A percentile compares a stretch with the other conserved stretches of the same genome.
phyloP scores from a whole-genome alignment of 2,113 vertebrate species.

The Bettongia penicillata region DNA sequence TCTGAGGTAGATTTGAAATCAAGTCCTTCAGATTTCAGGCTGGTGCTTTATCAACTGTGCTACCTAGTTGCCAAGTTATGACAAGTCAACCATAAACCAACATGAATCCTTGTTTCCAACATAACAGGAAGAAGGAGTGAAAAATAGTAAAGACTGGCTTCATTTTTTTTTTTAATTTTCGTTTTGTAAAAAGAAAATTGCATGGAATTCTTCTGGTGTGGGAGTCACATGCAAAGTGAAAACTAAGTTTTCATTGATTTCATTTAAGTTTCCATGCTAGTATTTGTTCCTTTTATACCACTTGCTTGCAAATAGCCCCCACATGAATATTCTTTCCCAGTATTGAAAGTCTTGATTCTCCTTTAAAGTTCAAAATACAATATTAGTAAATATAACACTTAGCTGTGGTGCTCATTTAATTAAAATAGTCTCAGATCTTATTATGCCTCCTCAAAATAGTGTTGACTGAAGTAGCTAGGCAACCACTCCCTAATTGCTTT shows the following conservation, averaged over 20 bases:
- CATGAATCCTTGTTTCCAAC: background rate
- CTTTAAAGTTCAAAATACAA: conserved; percentile 40
- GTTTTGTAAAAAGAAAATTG: background rate
- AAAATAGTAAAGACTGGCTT: background rate
- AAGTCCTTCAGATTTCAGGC: background rate
- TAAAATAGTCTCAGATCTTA: conserved; percentile 55
- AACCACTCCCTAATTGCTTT: conserved; percentile 69
- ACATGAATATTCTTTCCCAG: conserved; percentile 20
- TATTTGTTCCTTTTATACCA: background rate
- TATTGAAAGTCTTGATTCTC: conserved; percentile 44
- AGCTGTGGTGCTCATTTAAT: conserved; percentile 74
- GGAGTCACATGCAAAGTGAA: conserved; percentile 31
- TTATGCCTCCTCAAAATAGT: conserved; percentile 68
- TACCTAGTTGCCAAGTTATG: background rate
- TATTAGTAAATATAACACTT: conserved; percentile 59
- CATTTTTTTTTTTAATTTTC: background rate
- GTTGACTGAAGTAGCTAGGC: conserved; percentile 62
- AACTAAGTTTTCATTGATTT: background rate
- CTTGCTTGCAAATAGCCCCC: conserved; percentile 8
- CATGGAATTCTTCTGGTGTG: background rate
- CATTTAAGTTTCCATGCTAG: background rate
- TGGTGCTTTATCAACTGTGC: background rate
- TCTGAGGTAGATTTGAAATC: background rate
- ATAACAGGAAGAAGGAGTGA: background rate
- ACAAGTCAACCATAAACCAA: background rate